Base-by-base conservation (phyloP, 2,888 invertebrate genomes). In the Chirona hameri region DNA sequence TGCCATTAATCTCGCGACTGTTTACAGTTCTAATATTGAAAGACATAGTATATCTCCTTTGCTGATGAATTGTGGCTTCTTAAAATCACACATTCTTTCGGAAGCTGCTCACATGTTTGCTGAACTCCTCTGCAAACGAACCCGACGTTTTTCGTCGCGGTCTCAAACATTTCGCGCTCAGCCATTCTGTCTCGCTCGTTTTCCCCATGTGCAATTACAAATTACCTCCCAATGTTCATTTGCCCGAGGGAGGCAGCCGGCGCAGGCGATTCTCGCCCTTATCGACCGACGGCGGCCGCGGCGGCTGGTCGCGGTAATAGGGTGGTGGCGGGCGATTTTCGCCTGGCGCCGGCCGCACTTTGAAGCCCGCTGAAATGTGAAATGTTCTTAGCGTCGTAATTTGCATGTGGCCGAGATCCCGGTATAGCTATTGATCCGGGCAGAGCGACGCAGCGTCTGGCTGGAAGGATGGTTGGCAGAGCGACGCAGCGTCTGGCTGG, bases 351-450 rank as follows among this genome's bases (percentile, higher is more conserved):
- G 9, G 24, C 24, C 24, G 39, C 76, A 76, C 76, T 76, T 76
- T 76, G 76, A 76, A 76, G 76, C 76, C 46, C 39, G 76, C 76
- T 76, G 76, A 76, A 76, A 76, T 76, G 76, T 76, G 76, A 76
- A 76, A 76, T 76, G 76, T 76, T 76, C 76, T 76, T 76, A 76
- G 39, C 72, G 72, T 39, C 39, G 76, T 76, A 76, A 76, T 76
- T 76, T 76, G 76, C 76, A 76, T 76, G 76, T 76, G 76, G 76
- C 39, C 76, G 76, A 46, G 46, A 46, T 76, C 39, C 76, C 39
- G 24, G 21, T 15, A 4, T 39, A 3, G 76, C 10, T 46, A 76
- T 76, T 46, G 76, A 76, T 76, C 46, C 9, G 46, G 1, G 76
- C 7, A 12, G 52, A 18, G 52, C 18, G 52, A 39, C 39, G 39